A percentile compares a stretch with the other conserved stretches of the same genome.
Evolutionary conservation across 2,113 vertebrate species (phyloP).

Genomic region (Procavia capensis): DNA sequence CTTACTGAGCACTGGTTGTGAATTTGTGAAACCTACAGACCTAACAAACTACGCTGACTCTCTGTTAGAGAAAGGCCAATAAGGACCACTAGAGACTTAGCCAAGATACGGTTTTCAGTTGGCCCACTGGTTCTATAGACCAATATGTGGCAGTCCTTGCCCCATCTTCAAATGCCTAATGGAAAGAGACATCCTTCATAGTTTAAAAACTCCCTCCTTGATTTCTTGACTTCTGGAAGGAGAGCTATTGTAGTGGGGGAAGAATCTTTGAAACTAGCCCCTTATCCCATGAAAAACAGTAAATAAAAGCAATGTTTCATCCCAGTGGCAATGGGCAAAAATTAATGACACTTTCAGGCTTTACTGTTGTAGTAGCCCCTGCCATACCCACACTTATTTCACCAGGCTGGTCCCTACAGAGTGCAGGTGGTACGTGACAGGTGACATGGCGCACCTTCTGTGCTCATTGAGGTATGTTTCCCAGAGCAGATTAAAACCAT

Average conservation of each 20-base stretch:
- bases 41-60: not conserved
- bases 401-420: not conserved
- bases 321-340: not conserved
- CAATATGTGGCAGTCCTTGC: not conserved
- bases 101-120: not conserved
- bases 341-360: not conserved
- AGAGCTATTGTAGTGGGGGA: not conserved
- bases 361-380: not conserved
- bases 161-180: not conserved
- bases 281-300: not conserved
- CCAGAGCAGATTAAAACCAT: not conserved
- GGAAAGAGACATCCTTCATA: not conserved
- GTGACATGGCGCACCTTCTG: not conserved
- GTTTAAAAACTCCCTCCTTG: not conserved
- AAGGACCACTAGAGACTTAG: not conserved
- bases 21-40: not conserved
- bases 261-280: not conserved
- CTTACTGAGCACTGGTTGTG: not conserved
- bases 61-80: not conserved
- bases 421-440: no score
- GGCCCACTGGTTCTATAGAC: no score
- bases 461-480: not conserved
- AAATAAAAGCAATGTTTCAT: not conserved
- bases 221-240: not conserved
- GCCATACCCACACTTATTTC: not conserved